These are phyloP conservation scores for Semicossyphus pulcher DNA, from an alignment of 2,113 vertebrate genomes.

Conservation along the genomic window DNA sequence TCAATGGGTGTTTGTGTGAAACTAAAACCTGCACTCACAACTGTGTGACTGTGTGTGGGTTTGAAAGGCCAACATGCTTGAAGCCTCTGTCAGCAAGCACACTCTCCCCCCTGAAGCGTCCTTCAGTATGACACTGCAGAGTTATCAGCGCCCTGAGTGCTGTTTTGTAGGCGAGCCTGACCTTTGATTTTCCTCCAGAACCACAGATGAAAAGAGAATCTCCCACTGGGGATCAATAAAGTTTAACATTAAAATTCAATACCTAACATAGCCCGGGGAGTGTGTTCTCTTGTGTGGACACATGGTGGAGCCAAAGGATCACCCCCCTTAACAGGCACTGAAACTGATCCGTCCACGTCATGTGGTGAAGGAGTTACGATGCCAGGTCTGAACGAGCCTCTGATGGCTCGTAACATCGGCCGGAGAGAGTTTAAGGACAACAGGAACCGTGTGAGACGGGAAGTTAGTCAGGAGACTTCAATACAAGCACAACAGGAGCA, in stretches of 20 bases:
- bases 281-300: conserved; percentile 23
- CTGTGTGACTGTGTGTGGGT: conserved; percentile 6
- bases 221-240: conserved; percentile 48
- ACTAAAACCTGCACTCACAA: conserved; percentile 1
- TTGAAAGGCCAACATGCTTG: not conserved
- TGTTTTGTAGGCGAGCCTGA: conserved; percentile 32
- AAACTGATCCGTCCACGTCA: not conserved
- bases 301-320: conserved; percentile 71
- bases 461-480: not conserved
- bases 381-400: conserved; percentile 19
- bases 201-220: conserved; percentile 52
- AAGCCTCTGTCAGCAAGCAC: conserved; percentile 20
- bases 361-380: not conserved
- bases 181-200: conserved; percentile 43
- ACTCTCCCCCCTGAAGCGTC: conserved; percentile 36
- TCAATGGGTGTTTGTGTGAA: not conserved
- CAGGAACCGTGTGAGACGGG: not conserved
- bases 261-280: conserved; percentile 6
- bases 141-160: conserved; percentile 12
- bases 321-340: not conserved
- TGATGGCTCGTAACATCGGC: conserved; percentile 6
- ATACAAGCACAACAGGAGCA: not conserved
- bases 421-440: conserved; percentile 12
- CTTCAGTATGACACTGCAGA: conserved; percentile 33
- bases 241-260: conserved; percentile 49